These are phyloP conservation scores for Panulirus ornatus DNA, from an alignment of 1,140 invertebrate species.

Conservation along the genomic window DNA sequence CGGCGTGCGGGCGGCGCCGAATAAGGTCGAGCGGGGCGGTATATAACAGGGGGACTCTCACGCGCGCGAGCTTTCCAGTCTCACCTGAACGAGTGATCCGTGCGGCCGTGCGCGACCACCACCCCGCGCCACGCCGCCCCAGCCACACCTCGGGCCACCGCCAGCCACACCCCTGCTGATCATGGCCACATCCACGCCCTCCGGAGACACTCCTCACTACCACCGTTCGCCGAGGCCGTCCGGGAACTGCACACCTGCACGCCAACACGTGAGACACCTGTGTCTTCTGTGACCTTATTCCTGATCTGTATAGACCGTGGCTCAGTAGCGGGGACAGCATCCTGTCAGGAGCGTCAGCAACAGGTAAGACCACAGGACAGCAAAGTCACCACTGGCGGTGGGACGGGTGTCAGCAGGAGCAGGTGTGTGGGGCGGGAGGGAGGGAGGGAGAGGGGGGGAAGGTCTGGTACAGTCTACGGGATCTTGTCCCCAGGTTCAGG, in stretches of 20 bases:
- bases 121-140: background rate
- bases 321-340: too few species aligned
- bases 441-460: background rate
- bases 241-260: background rate
- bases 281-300: background rate
- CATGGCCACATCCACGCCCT: background rate
- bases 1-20: conserved; percentile 18
- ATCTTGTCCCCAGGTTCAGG: too few species aligned
- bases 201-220: background rate
- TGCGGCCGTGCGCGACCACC: background rate
- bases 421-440: background rate
- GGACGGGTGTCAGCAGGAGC: background rate
- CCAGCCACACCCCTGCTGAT: background rate
- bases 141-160: background rate
- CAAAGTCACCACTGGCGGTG: background rate
- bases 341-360: background rate
- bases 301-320: background rate
- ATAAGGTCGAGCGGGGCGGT: conserved; percentile 46
- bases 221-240: background rate
- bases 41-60: conserved; percentile 40
- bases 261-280: conserved; percentile 2
- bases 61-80: conserved; percentile 65
- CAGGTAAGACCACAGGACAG: background rate
- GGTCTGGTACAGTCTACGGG: background rate
- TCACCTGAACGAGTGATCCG: conserved; percentile 43